Conservation (phyloP, 2,888 invertebrate genomes). For the Xestoiulus laeticollis region DNA sequence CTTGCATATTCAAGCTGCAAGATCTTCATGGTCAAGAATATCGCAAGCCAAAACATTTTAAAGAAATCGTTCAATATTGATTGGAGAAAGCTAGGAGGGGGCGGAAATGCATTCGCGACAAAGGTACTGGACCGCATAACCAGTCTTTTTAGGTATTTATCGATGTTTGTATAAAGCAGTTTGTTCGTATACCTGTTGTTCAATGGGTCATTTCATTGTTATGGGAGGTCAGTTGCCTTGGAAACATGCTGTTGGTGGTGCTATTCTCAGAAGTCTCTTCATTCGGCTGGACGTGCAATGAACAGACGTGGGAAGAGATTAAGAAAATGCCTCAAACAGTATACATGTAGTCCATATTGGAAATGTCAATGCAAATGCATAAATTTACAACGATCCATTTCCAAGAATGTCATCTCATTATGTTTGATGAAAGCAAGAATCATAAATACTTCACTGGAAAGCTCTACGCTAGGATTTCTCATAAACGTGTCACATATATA, state of each 20-base stretch:
- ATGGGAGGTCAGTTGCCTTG: background rate
- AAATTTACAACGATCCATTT: background rate
- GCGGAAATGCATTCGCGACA: background rate
- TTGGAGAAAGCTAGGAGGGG: background rate
- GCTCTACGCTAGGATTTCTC: background rate
- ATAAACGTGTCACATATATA: background rate
- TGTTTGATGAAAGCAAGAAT: no score
- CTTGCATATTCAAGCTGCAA: background rate
- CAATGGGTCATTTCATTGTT: constrained; percentile 5
- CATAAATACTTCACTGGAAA: background rate
- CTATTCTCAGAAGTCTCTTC: constrained; percentile 1
- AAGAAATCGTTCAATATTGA: constrained; percentile 17
- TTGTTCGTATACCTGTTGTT: background rate
- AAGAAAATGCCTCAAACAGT: background rate
- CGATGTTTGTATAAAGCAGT: constrained; percentile 36
- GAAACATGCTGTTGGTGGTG: constrained; percentile 24
- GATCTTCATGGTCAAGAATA: background rate
- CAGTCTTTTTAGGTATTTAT: background rate
- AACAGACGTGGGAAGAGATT: background rate
- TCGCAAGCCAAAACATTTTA: background rate
- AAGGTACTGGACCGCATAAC: constrained; percentile 3
- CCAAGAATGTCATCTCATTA: background rate
- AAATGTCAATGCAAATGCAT: background rate
- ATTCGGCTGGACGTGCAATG: background rate
- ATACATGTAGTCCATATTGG: background rate